These are phyloP conservation scores for Aphodius sticticus DNA, from an alignment of 2,888 invertebrate genomes.

Conservation along the genomic window DNA sequence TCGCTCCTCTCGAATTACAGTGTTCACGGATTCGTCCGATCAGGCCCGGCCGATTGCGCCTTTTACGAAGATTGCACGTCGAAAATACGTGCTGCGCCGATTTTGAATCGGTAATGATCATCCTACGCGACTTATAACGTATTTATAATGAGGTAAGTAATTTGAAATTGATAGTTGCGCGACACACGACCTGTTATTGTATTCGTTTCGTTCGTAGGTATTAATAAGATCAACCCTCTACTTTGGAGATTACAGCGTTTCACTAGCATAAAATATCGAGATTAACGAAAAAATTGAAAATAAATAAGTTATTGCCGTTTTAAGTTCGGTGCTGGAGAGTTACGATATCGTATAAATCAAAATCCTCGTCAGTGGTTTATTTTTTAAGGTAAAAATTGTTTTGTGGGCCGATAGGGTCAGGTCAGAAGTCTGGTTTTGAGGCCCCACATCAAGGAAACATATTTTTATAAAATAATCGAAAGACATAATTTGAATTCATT, in stretches of 20 bases:
- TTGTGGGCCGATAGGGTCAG: too few species aligned
- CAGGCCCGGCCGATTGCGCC: neutral
- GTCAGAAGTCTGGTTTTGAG: too few species aligned
- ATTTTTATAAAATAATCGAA: too few species aligned
- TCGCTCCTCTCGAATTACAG: conserved; percentile 4
- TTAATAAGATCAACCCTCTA: neutral
- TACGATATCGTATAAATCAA: too few species aligned
- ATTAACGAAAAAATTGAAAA: neutral
- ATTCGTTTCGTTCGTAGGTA: neutral
- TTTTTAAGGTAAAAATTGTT: too few species aligned
- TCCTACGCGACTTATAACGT: neutral
- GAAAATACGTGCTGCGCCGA: neutral
- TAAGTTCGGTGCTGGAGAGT: too few species aligned
- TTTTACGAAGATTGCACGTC: neutral
- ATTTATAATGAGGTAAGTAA: conserved; percentile 4
- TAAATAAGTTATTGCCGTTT: too few species aligned
- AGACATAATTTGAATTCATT: too few species aligned
- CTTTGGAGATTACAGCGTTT: neutral
- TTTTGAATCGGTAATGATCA: neutral
- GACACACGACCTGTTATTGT: conserved; percentile 4
- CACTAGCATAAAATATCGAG: neutral
- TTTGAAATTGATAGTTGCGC: neutral
- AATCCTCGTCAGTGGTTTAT: too few species aligned
- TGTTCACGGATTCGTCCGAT: neutral
- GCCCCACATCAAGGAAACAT: too few species aligned